phyloP scores from a whole-genome alignment of 2,888 invertebrate species.

The Augochlorella aurata region DNA sequence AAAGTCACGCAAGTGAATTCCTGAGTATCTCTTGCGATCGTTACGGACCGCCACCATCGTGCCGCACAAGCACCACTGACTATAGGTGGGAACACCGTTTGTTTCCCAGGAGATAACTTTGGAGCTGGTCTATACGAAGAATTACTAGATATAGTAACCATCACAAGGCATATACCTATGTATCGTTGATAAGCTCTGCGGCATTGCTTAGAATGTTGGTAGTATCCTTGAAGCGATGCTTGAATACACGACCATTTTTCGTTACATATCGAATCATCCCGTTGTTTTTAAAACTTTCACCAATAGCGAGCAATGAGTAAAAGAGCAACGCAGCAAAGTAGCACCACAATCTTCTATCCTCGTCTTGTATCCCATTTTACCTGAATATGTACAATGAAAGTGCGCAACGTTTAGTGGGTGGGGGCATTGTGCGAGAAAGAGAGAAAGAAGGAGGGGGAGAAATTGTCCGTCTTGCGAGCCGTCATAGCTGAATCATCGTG shows the following conservation, averaged over 20 bases:
- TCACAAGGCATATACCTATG: conserved; percentile 24
- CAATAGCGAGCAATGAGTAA: conserved; percentile 49
- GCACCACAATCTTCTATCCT: conserved; percentile 39
- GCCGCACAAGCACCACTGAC: too few relatives aligned
- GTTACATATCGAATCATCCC: conserved; percentile 45
- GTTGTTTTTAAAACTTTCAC: conserved; percentile 49
- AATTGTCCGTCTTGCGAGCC: conserved; percentile 66
- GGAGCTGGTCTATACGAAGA: too few relatives aligned
- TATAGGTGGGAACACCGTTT: too few relatives aligned
- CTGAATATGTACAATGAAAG: conserved; percentile 63
- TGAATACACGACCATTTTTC: conserved; percentile 29
- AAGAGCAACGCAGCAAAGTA: conserved; percentile 37
- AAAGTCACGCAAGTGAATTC: too few relatives aligned
- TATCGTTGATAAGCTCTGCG: neutral
- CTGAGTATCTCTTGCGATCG: too few relatives aligned
- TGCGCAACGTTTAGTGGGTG: conserved; percentile 58
- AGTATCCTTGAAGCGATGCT: conserved; percentile 1
- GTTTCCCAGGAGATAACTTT: too few relatives aligned
- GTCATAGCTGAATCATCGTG: conserved; percentile 79
- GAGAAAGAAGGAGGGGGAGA: conserved; percentile 60
- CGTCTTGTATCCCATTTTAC: conserved; percentile 52
- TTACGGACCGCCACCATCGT: too few relatives aligned
- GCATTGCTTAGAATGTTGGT: conserved; percentile 24
- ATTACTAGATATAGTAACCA: conserved; percentile 4
- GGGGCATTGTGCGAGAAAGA: conserved; percentile 59